Evolutionary conservation across 2,113 vertebrate genomes (phyloP).

Genomic region (Peromyscus maniculatus): DNA sequence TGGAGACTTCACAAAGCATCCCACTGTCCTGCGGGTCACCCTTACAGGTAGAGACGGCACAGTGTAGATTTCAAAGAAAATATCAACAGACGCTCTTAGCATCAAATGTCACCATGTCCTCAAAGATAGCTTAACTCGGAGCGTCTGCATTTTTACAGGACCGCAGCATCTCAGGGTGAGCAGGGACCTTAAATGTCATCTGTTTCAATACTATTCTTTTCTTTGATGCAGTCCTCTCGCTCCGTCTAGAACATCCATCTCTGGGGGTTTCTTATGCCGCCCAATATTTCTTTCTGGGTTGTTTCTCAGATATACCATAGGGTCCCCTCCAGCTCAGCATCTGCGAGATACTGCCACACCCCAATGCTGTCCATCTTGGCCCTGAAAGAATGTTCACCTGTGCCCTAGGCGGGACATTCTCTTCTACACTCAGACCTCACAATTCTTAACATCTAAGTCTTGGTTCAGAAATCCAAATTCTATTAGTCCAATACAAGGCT

Average conservation of each 20-base stretch:
- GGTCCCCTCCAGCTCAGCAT: background rate
- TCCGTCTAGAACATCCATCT: background rate
- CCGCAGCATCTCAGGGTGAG: constrained; percentile 43
- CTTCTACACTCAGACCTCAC: background rate
- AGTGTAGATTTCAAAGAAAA: constrained; percentile 76
- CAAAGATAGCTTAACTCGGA: constrained; percentile 65
- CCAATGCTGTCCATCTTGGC: background rate
- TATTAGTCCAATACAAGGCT: background rate
- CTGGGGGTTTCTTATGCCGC: background rate
- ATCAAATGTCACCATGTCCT: constrained; percentile 73
- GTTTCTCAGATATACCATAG: background rate
- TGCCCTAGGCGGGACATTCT: background rate
- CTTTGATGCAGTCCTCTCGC: background rate
- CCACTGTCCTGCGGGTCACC: constrained; percentile 47
- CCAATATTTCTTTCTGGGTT: background rate
- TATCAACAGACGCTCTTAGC: constrained; percentile 75
- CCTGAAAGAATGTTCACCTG: background rate
- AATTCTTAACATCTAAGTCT: background rate
- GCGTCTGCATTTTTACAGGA: constrained; percentile 34
- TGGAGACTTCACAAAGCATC: constrained; percentile 72
- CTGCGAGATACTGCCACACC: accelerated
- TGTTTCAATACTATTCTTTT: constrained; percentile 34
- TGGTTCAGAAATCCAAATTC: background rate
- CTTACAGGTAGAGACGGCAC: constrained; percentile 58
- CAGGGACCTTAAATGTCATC: constrained; percentile 56